Evolutionary conservation across 2,888 invertebrate species (phyloP).

Genomic region (Rugalucina vietnamica): DNA sequence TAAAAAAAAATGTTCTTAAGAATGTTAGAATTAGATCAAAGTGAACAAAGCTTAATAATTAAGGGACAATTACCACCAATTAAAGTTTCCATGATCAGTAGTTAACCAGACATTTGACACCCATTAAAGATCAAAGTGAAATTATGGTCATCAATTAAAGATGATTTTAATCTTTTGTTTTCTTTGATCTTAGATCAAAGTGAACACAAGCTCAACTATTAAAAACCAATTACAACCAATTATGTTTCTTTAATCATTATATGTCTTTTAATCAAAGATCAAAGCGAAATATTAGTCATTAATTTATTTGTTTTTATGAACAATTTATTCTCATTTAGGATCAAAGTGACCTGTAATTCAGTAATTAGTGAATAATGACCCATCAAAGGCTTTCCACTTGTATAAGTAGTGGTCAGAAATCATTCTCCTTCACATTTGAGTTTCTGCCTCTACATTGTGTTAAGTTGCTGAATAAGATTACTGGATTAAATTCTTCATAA

Average conservation of each 20-base stretch:
- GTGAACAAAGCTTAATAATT: conserved; percentile 4
- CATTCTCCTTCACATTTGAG: background rate
- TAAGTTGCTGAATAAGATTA: background rate
- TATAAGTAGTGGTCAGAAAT: background rate
- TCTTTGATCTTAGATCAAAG: no score
- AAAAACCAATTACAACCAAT: background rate
- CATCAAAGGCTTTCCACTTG: no score
- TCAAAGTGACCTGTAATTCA: no score
- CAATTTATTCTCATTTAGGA: no score
- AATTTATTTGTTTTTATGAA: background rate
- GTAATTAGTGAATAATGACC: no score
- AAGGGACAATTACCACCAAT: background rate
- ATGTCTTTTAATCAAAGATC: background rate
- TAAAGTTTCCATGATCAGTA: background rate
- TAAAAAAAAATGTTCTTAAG: no score
- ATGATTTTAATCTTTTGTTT: no score
- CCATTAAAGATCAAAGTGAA: background rate
- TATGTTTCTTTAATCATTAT: background rate
- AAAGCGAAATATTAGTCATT: background rate
- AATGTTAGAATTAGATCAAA: no score
- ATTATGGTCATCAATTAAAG: no score
- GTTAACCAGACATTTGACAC: background rate
- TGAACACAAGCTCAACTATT: conserved; percentile 2
- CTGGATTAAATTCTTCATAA: background rate
- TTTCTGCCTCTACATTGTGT: background rate